Evolutionary conservation across 2,888 invertebrate genomes (phyloP), one percentile per base, ranked within the genome.

Genomic region (Balanococcus diminutus): DNA sequence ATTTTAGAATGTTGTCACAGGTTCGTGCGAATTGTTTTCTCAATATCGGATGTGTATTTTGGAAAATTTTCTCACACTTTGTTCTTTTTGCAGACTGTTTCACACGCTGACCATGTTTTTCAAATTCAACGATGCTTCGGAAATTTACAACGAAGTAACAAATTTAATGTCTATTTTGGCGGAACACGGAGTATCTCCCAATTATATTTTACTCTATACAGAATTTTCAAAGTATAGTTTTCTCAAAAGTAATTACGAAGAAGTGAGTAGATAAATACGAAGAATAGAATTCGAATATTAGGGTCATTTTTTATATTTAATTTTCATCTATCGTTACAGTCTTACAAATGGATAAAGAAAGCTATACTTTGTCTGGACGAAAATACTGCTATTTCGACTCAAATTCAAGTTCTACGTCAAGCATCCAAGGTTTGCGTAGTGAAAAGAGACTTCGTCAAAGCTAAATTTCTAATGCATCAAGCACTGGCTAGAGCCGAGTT

Each of bases 341-440:
- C 92, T 9, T 94, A 94, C 90, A 92, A 92, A 87, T 96, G 96
- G 95, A 94, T 95, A 89, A 91, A 94, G 88, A 92, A 93, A 89
- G 96, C 97, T 61, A 91, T 97, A 88, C 91, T 91, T 82, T 92
- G 94, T 88, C 91, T 97, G 84, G 92, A 91, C 25, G 91, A 92
- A 36, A 91, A 91, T 88, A 92, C 94, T 87, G 93, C 94, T 31
- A 91, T 92, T 88, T 92, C 94, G 89, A 92, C 94, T 87, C 92
- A 93, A 46, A 92, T 97, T 85, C 96, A 97, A 90, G 95, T 96
- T 85, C 91, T 97, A 56, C 93, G 97, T 81, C 95, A 96, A 89
- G 95, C 96, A 88, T 95, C 96, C 87, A 97, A 96, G 90, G 94
- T 96, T 22, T 97, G 97, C 91, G 96, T 97, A 72, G 94, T 96